Evolutionary conservation across 1,140 invertebrate genomes (phyloP).

Genomic region (Macrostomum lignano): DNA sequence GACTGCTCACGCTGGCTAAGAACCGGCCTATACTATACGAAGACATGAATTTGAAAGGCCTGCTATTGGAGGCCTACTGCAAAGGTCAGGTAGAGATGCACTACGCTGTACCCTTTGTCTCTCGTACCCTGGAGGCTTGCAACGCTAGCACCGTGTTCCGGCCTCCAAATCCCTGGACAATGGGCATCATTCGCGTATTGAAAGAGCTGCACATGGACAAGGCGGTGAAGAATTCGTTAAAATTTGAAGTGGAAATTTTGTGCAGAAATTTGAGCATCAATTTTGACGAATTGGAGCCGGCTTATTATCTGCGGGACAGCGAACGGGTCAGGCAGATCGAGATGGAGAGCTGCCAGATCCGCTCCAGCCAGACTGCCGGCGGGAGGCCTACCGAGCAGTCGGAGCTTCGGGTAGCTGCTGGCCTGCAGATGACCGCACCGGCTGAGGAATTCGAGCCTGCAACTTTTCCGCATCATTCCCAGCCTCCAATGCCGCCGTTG

Average conservation of each 20-base stretch:
- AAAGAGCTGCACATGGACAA: conserved; percentile 81
- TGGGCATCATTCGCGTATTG: conserved; percentile 78
- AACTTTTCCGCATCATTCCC: no score
- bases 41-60: conserved; percentile 62
- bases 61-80: conserved; percentile 85
- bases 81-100: conserved; percentile 89
- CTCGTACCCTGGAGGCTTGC: conserved; percentile 90
- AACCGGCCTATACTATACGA: conserved; percentile 66
- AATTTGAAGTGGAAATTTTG: conserved; percentile 48
- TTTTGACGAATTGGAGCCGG: conserved; percentile 32
- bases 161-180: conserved; percentile 90
- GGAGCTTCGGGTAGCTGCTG: no score
- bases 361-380: no score
- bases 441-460: no score
- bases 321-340: no score
- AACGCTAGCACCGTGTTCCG: conserved; percentile 78
- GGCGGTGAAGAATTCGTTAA: conserved; percentile 69
- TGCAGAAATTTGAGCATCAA: conserved; percentile 78
- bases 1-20: conserved; percentile 71
- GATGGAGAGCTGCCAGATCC: no score
- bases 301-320: no score
- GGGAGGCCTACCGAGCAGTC: no score
- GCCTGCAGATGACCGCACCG: no score
- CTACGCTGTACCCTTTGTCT: conserved; percentile 92
- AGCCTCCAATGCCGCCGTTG: no score